Conservation (phyloP, 1,140 invertebrate species). For the Eueides isabella region DNA sequence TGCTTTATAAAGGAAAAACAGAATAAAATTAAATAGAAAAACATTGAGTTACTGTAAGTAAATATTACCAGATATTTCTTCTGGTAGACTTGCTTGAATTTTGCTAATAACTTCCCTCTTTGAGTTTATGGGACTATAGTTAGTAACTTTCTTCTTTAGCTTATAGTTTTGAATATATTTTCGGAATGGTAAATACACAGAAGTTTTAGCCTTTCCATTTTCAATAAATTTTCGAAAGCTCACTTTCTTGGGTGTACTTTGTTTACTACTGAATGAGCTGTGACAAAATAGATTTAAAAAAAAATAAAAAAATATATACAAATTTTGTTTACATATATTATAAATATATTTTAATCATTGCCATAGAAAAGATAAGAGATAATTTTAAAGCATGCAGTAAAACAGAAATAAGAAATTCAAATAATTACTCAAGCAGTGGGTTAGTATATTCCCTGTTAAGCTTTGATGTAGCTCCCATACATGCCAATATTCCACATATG, state of each 20-base stretch:
- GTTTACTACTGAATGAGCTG: slow-evolving; percentile 64
- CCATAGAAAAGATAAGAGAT: slow-evolving; percentile 7
- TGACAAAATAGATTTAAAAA: slow-evolving; percentile 23
- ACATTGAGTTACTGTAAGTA: no score
- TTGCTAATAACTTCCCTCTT: slow-evolving; percentile 63
- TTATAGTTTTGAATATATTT: slow-evolving; percentile 73
- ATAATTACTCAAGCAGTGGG: slow-evolving; percentile 51
- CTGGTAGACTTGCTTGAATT: slow-evolving; percentile 61
- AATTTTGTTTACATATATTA: neutral
- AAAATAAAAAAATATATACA: no score
- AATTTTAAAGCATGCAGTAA: slow-evolving; percentile 31
- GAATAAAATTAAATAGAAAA: no score
- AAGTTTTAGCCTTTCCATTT: slow-evolving; percentile 71
- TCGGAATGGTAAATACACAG: slow-evolving; percentile 66
- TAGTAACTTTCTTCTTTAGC: slow-evolving; percentile 61
- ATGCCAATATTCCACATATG: slow-evolving; percentile 62
- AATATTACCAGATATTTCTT: slow-evolving; percentile 57
- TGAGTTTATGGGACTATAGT: slow-evolving; percentile 68
- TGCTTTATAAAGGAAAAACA: no score
- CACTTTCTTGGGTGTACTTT: slow-evolving; percentile 75
- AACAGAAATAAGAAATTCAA: slow-evolving; percentile 25
- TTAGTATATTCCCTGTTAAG: slow-evolving; percentile 54
- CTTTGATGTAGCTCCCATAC: slow-evolving; percentile 52
- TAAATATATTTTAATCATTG: neutral
- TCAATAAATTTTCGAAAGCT: slow-evolving; percentile 75